phyloP scores from a whole-genome alignment of 2,888 invertebrate genomes.

The Acrobasis repandana region DNA sequence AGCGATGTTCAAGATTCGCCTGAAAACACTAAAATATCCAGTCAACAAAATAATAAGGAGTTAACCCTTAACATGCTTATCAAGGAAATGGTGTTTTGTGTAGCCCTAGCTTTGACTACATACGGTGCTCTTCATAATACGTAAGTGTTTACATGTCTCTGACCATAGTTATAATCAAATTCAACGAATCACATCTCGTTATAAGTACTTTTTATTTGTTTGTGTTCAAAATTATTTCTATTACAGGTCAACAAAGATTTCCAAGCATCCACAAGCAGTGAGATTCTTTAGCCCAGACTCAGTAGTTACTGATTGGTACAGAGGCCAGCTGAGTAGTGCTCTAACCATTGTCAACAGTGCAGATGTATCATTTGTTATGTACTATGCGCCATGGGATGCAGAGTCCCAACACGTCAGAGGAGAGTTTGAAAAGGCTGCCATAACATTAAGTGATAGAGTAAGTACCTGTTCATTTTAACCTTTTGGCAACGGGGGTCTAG shows the following conservation, averaged over 20 bases:
- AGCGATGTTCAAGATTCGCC: conserved; percentile 70
- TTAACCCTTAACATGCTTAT: conserved; percentile 81
- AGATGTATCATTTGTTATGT: conserved; percentile 94
- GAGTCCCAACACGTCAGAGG: conserved; percentile 89
- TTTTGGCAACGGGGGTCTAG: no score
- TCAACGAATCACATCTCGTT: background rate
- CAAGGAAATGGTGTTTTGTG: conserved; percentile 85
- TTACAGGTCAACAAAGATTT: conserved; percentile 65
- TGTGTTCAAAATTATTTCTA: background rate
- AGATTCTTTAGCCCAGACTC: conserved; percentile 89
- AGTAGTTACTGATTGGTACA: conserved; percentile 89
- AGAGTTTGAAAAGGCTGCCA: conserved; percentile 90
- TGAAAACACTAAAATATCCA: conserved; percentile 58
- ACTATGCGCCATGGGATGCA: conserved; percentile 98
- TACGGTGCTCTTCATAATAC: conserved; percentile 88
- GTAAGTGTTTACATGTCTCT: conserved; percentile 73
- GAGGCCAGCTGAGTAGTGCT: conserved; percentile 87
- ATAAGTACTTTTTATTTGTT: background rate
- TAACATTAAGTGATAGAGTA: conserved; percentile 87
- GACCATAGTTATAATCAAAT: background rate
- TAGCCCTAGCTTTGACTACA: conserved; percentile 85
- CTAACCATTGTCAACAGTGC: conserved; percentile 83
- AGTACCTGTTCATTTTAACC: no score
- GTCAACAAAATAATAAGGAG: conserved; percentile 64
- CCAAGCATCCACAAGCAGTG: conserved; percentile 79